Conservation (phyloP, 2,113 vertebrate species). For the Phalacrocorax brasilianus region DNA sequence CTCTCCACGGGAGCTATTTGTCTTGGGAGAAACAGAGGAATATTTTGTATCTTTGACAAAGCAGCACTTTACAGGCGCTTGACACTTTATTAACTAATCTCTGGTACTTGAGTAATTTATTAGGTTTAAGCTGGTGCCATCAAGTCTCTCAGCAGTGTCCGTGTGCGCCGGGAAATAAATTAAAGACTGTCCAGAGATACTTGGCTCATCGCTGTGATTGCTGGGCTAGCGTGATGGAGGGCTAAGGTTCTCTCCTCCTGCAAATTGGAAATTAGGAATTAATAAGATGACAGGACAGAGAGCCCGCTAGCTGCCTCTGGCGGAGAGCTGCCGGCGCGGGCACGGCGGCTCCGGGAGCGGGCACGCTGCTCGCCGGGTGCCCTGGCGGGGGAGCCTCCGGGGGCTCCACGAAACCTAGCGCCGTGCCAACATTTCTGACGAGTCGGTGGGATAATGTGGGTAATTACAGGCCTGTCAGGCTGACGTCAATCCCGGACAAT, state of each 20-base stretch:
- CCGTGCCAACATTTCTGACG: not conserved
- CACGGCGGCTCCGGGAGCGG: accelerated
- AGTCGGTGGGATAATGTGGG: not conserved
- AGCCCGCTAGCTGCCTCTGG: not conserved
- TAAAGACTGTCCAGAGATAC: slow-evolving; percentile 77
- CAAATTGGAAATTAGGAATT: slow-evolving; percentile 81
- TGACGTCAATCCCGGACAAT: not conserved
- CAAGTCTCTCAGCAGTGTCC: slow-evolving; percentile 74
- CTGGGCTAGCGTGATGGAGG: slow-evolving; percentile 70
- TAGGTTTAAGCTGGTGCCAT: slow-evolving; percentile 80
- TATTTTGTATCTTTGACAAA: slow-evolving; percentile 65
- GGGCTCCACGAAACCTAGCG: not conserved
- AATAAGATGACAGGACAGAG: slow-evolving; percentile 67
- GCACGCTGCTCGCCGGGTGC: accelerated
- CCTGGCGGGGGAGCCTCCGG: accelerated
- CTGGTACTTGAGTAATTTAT: slow-evolving; percentile 79
- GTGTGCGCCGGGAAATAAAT: slow-evolving; percentile 75
- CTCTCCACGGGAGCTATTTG: not conserved
- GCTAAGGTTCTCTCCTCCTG: slow-evolving; percentile 72
- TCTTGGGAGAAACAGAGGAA: slow-evolving; percentile 45
- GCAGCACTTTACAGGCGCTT: slow-evolving; percentile 65
- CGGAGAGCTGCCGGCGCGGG: not conserved
- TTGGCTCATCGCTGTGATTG: slow-evolving; percentile 77
- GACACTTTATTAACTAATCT: slow-evolving; percentile 80
- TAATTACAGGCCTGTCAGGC: not conserved